Evolutionary conservation across 2,113 vertebrate genomes (phyloP).

Genomic region (Austrofundulus limnaeus): DNA sequence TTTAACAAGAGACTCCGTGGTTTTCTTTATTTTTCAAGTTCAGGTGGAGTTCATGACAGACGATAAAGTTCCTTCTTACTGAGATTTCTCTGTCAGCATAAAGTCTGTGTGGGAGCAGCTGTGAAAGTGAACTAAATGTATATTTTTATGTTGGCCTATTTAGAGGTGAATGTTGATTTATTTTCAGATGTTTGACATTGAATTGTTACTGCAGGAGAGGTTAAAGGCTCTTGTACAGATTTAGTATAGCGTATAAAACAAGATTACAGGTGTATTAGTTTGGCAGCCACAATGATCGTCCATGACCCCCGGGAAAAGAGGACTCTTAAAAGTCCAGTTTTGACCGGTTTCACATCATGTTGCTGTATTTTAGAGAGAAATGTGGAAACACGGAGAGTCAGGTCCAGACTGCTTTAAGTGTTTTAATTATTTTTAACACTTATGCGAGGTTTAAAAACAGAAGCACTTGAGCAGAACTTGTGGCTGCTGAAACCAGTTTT

Average conservation of each 20-base stretch:
- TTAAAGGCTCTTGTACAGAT: slow-evolving; percentile 4
- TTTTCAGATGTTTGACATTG: not conserved
- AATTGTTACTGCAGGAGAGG: slow-evolving; percentile 10
- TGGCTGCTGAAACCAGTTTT: slow-evolving; percentile 20
- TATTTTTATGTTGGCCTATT: not conserved
- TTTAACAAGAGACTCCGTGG: not conserved
- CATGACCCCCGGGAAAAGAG: slow-evolving; percentile 31
- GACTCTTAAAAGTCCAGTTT: slow-evolving; percentile 9
- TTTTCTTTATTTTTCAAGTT: not conserved
- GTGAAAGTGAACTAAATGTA: slow-evolving; percentile 3
- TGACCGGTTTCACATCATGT: not conserved
- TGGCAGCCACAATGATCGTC: slow-evolving; percentile 17
- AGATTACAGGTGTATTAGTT: slow-evolving; percentile 1
- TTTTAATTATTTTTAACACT: not conserved
- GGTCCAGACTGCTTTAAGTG: not conserved
- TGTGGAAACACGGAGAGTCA: slow-evolving; percentile 5
- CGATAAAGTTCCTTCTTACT: not conserved
- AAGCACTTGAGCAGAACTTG: too few species aligned
- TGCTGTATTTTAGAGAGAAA: not conserved
- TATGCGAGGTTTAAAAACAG: slow-evolving; percentile 6
- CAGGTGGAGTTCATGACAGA: not conserved
- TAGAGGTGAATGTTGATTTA: not conserved
- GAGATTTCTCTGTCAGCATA: not conserved
- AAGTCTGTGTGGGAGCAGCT: not conserved
- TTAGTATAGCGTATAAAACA: slow-evolving; percentile 14